Conservation (phyloP, 2,113 vertebrate species). For the Taxidea taxus region DNA sequence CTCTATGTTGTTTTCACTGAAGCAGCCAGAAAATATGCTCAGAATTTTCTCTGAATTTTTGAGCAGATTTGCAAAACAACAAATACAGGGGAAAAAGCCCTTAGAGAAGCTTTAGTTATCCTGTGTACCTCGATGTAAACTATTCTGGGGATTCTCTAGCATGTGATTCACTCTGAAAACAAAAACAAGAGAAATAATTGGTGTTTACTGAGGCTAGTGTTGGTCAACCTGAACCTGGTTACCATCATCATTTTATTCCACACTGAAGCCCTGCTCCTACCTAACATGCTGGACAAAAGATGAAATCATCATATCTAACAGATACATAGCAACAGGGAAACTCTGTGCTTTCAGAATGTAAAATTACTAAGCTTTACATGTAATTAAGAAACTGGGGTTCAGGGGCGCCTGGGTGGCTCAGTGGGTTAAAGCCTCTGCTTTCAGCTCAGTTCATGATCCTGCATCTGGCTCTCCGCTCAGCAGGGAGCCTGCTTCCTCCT, state of each 20-base stretch:
- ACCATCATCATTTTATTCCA: not conserved
- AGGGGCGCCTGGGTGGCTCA: too few species aligned
- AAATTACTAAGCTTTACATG: not conserved
- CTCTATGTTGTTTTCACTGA: not conserved
- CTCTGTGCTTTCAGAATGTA: not conserved
- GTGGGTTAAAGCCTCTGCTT: too few species aligned
- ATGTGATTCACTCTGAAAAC: conserved; percentile 44
- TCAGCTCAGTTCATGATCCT: too few species aligned
- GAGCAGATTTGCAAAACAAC: not conserved
- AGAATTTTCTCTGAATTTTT: conserved; percentile 43
- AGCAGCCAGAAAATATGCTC: not conserved
- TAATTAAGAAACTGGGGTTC: not conserved
- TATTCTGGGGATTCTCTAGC: not conserved
- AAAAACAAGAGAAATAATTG: conserved; percentile 56
- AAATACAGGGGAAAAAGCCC: not conserved
- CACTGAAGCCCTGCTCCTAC: not conserved
- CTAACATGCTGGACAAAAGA: not conserved
- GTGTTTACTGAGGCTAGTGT: conserved; percentile 28
- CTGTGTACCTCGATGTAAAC: not conserved
- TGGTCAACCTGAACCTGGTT: not conserved
- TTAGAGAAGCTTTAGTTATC: conserved; percentile 12
- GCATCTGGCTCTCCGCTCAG: too few species aligned
- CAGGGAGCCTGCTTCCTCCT: too few species aligned
- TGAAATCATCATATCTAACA: not conserved
- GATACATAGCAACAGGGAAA: not conserved